Evolutionary conservation across 2,888 invertebrate genomes (phyloP), one percentile per base, ranked within the genome.

Genomic region (Herminia tarsipennalis): DNA sequence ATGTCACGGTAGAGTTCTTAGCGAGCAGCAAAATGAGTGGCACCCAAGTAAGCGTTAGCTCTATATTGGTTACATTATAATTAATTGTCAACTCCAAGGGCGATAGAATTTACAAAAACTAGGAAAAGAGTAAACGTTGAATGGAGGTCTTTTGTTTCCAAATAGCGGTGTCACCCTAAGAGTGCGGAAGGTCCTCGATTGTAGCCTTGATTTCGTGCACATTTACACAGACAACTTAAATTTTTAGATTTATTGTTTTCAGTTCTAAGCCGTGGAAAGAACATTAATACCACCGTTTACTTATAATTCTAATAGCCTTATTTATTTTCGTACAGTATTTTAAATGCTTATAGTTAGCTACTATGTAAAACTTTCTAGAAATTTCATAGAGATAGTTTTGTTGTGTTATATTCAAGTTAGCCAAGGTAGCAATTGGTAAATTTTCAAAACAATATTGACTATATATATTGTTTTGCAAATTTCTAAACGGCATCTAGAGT

Each of bases 51-150:
- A 18, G 10, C 8, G 8, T 1, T 2, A 12, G 12, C 21, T 33
- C n/a, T 16, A 8, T 32, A 6, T 10, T n/a, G 3, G 10, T 20
- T 9, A 8, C 13, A 65, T 49, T 57, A 41, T 40, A 42, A 39
- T 42, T 68, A 68, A 70, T 69, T 72, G 70, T 74, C 69, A 53
- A 66, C 65, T 70, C 75, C 86, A 87, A 87, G 86, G 88, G 79
- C 83, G 66, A 73, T 75, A 77, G 73, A 76, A 73, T 83, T 81
- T 73, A 78, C 76, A 79, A 80, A 78, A 84, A 86, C 78, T 83
- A 87, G 86, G 87, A 88, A 89, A 87, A 83, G 74, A 81, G 72
- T 73, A 66, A 71, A 62, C 68, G 66, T 66, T 76, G 16, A 21
- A 13, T 24, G 30, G 81, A 81, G 80, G 83, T 77, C 84, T 85